Percentiles rank a stretch among this genome's conserved stretches.
Conservation (phyloP, 2,888 invertebrate genomes). For the Drosophila robusta region DNA sequence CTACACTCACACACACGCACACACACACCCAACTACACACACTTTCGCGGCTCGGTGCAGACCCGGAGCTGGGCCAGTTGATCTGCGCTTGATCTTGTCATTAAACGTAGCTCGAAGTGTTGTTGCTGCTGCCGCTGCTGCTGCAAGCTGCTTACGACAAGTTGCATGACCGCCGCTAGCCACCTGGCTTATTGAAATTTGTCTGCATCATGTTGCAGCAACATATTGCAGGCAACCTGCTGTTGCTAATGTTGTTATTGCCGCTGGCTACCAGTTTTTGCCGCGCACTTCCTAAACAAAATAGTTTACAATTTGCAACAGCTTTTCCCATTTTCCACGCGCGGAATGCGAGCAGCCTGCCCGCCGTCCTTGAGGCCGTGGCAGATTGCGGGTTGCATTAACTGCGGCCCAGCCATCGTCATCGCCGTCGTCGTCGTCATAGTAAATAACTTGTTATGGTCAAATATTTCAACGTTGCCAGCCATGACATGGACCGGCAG, state of each 20-base stretch:
- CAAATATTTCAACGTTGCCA: slow-evolving; percentile 71
- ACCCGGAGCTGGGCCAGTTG: slow-evolving; percentile 54
- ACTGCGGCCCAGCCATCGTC: slow-evolving; percentile 24
- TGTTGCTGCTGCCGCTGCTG: slow-evolving; percentile 49
- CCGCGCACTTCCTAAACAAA: slow-evolving; percentile 73
- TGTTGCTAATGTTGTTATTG: slow-evolving; percentile 48
- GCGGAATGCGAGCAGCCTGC: slow-evolving; percentile 62
- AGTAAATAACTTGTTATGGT: slow-evolving; percentile 83
- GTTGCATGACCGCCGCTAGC: slow-evolving; percentile 76
- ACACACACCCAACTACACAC: background rate
- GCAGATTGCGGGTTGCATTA: slow-evolving; percentile 22
- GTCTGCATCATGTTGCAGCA: slow-evolving; percentile 64
- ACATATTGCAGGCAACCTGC: slow-evolving; percentile 48
- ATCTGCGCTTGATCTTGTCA: slow-evolving; percentile 83
- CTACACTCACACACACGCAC: slow-evolving; percentile 41
- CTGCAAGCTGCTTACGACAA: slow-evolving; percentile 40
- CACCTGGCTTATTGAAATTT: slow-evolving; percentile 71
- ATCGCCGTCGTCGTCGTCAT: slow-evolving; percentile 55
- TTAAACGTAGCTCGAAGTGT: slow-evolving; percentile 76
- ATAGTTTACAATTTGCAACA: slow-evolving; percentile 75
- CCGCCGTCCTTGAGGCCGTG: slow-evolving; percentile 73
- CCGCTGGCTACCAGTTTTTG: slow-evolving; percentile 61
- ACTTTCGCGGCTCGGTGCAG: slow-evolving; percentile 33
- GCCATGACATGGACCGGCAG: slow-evolving; percentile 51
- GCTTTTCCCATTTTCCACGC: slow-evolving; percentile 63